These are phyloP conservation scores for Corythaixoides concolor DNA, from an alignment of 2,113 vertebrate species.

Conservation along the genomic window DNA sequence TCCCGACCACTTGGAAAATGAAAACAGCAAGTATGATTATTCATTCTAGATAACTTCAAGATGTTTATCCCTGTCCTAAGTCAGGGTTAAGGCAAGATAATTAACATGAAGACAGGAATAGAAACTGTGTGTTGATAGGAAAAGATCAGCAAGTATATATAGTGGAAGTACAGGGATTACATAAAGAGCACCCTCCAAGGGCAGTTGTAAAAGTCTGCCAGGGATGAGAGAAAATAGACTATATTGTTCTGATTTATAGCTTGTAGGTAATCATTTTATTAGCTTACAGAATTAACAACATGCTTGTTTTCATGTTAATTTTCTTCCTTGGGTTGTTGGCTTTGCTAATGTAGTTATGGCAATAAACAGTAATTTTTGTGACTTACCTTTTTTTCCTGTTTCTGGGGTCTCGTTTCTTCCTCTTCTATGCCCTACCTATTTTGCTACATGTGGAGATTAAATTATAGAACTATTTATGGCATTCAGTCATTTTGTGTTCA, in stretches of 20 bases:
- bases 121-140: not conserved
- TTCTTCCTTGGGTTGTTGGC: not conserved
- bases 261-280: not conserved
- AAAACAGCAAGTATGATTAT: not conserved
- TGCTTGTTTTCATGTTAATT: not conserved
- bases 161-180: not conserved
- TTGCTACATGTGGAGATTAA: not conserved
- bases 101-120: constrained; percentile 1
- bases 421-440: not conserved
- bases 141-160: not conserved
- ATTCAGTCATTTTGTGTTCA: not conserved
- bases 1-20: not conserved
- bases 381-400: not conserved
- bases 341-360: not conserved
- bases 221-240: not conserved
- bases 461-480: not conserved
- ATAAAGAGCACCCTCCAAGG: not conserved
- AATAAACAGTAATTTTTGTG: not conserved
- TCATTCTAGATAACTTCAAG: not conserved
- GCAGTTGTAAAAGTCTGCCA: not conserved
- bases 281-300: not conserved
- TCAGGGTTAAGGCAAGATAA: not conserved
- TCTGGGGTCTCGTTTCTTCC: not conserved
- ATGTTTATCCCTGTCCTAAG: not conserved
- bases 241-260: not conserved